phyloP scores from a whole-genome alignment of 2,888 invertebrate genomes.

The Willowsia nigromaculata region DNA sequence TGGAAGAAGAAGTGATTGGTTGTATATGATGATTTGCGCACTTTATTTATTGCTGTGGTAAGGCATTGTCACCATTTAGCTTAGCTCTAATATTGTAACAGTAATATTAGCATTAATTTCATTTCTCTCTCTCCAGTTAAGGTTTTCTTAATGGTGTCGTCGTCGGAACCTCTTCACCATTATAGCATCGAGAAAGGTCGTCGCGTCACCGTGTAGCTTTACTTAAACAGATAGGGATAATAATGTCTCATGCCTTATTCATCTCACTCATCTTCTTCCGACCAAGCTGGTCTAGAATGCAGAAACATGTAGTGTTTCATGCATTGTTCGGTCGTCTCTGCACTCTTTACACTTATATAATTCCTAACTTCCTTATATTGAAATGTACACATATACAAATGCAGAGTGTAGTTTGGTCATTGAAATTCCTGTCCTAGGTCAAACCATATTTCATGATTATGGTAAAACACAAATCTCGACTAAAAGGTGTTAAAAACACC shows the following conservation, averaged over 20 bases:
- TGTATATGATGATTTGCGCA: not conserved
- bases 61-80: no score
- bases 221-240: not conserved
- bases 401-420: no score
- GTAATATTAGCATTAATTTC: not conserved
- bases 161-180: not conserved
- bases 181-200: not conserved
- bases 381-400: no score
- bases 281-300: no score
- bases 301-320: no score
- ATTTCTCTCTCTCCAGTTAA: constrained; percentile 17
- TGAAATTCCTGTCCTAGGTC: not conserved
- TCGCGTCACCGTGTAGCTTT: not conserved
- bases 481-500: not conserved
- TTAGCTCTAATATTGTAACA: no score
- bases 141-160: not conserved
- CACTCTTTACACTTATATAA: no score
- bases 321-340: no score
- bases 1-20: not conserved
- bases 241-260: no score
- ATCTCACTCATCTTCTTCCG: no score
- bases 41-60: not conserved
- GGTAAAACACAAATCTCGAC: not conserved
- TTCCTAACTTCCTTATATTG: not conserved
- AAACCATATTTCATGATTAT: not conserved